phyloP scores from a whole-genome alignment of 2,797 vertebrate species.

The Artibeus jamaicensis region DNA sequence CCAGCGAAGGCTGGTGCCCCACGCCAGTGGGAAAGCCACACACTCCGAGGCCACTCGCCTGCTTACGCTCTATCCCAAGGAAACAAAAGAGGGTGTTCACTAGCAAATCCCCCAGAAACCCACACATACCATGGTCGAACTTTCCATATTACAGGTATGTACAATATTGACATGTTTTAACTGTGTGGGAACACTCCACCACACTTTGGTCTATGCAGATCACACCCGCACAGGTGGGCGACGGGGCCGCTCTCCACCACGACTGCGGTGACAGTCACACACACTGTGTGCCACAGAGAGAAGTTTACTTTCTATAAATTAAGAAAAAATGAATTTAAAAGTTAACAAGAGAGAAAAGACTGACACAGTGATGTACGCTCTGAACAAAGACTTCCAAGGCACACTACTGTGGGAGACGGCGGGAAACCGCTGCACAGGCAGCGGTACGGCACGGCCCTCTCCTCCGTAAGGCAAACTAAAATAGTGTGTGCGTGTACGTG shows the following conservation, averaged over 20 bases:
- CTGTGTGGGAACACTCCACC: not conserved
- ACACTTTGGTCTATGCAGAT: not conserved
- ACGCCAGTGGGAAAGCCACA: not conserved
- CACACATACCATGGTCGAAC: not conserved
- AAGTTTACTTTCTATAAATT: not conserved
- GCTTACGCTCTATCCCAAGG: not conserved
- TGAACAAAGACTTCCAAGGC: not conserved
- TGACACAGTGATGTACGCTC: not conserved
- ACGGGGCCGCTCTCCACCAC: not conserved
- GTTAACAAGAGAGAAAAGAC: not conserved
- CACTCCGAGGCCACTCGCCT: not conserved
- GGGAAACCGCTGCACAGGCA: not conserved
- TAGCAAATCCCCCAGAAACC: not conserved
- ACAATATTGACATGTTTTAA: not conserved
- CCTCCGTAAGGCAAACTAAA: not conserved
- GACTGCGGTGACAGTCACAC: not conserved
- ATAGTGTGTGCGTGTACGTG: no score
- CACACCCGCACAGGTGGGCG: fast-evolving
- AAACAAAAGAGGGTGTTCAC: not conserved
- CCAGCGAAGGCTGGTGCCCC: not conserved
- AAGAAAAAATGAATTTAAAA: not conserved
- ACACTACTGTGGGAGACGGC: fast-evolving
- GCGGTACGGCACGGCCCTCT: fast-evolving
- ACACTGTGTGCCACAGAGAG: not conserved
- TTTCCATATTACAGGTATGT: not conserved